Evolutionary conservation across 1,140 invertebrate species (phyloP).

Genomic region (Drosophila lowei): DNA sequence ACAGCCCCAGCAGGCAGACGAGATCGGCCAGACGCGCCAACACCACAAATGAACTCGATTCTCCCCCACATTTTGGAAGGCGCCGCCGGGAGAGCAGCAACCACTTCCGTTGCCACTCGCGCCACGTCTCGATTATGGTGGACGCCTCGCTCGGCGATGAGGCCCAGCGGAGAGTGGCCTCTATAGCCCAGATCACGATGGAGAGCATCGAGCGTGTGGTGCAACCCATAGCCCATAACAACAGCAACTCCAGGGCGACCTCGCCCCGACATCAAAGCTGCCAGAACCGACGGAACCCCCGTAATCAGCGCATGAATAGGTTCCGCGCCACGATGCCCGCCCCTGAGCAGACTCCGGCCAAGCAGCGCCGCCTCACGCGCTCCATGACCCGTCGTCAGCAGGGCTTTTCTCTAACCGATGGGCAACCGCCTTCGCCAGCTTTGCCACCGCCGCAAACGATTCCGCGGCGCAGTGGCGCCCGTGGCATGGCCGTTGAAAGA

Average conservation of each 20-base stretch:
- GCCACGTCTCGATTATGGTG: slow-evolving; percentile 64
- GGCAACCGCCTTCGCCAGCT: not conserved
- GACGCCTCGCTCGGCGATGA: slow-evolving; percentile 48
- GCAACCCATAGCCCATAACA: slow-evolving; percentile 12
- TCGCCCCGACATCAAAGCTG: slow-evolving; percentile 19
- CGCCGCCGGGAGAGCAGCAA: slow-evolving; percentile 12
- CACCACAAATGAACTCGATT: slow-evolving; percentile 33
- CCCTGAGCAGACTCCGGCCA: slow-evolving; percentile 24
- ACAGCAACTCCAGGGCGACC: not conserved
- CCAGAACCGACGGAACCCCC: slow-evolving; percentile 84
- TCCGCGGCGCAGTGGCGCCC: slow-evolving; percentile 3
- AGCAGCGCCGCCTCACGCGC: slow-evolving; percentile 59
- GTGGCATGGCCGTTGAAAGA: slow-evolving; percentile 14
- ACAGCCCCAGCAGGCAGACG: not conserved
- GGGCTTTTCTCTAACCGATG: not conserved
- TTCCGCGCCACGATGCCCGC: slow-evolving; percentile 61
- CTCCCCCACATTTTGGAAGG: not conserved
- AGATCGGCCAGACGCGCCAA: slow-evolving; percentile 37
- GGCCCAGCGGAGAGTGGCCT: slow-evolving; percentile 40
- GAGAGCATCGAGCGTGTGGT: slow-evolving; percentile 60
- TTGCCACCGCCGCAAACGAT: not conserved
- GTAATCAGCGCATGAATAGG: slow-evolving; percentile 61
- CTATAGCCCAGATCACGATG: slow-evolving; percentile 51
- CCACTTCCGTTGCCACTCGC: slow-evolving; percentile 51
- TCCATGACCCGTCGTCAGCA: slow-evolving; percentile 44